Evolutionary conservation across 2,113 vertebrate genomes (phyloP).

Genomic region (Plectropomus leopardus): DNA sequence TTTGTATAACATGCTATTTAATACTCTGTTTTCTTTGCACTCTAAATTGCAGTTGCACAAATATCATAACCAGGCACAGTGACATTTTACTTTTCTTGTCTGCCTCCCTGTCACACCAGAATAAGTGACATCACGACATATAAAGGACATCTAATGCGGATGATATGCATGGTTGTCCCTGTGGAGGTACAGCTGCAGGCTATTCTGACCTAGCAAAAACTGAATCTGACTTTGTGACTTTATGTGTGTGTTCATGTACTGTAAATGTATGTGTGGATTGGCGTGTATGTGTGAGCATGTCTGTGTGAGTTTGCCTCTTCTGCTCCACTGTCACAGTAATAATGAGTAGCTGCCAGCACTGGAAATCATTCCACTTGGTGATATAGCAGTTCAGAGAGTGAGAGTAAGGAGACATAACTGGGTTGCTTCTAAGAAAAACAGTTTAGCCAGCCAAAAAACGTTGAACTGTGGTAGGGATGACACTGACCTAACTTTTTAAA

Average conservation of each 20-base stretch:
- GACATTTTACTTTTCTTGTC: too few species aligned
- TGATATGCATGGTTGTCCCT: slow-evolving; percentile 15
- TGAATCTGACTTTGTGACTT: slow-evolving; percentile 14
- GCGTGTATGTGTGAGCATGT: slow-evolving; percentile 2
- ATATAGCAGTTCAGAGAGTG: slow-evolving; percentile 41
- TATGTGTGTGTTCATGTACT: slow-evolving; percentile 12
- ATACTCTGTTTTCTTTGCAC: too few species aligned
- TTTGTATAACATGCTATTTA: background rate
- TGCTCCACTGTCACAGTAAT: slow-evolving; percentile 59
- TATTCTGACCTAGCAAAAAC: slow-evolving; percentile 25
- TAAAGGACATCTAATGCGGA: background rate
- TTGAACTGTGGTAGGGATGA: background rate
- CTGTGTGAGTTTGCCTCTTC: slow-evolving; percentile 30
- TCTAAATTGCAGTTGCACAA: background rate
- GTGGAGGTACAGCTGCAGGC: slow-evolving; percentile 15
- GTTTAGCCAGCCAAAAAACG: slow-evolving; percentile 41
- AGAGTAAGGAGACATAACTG: slow-evolving; percentile 35
- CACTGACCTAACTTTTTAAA: slow-evolving; percentile 36
- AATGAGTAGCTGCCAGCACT: slow-evolving; percentile 59
- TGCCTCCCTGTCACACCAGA: too few species aligned
- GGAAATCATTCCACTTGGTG: slow-evolving; percentile 54
- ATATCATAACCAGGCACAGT: too few species aligned
- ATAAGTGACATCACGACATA: slow-evolving; percentile 23
- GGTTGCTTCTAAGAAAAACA: slow-evolving; percentile 23
- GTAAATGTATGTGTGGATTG: slow-evolving; percentile 2